Evolutionary conservation across 2,113 vertebrate species (phyloP), one percentile per base, ranked within the genome.

Genomic region (Thryonomys swinderianus): DNA sequence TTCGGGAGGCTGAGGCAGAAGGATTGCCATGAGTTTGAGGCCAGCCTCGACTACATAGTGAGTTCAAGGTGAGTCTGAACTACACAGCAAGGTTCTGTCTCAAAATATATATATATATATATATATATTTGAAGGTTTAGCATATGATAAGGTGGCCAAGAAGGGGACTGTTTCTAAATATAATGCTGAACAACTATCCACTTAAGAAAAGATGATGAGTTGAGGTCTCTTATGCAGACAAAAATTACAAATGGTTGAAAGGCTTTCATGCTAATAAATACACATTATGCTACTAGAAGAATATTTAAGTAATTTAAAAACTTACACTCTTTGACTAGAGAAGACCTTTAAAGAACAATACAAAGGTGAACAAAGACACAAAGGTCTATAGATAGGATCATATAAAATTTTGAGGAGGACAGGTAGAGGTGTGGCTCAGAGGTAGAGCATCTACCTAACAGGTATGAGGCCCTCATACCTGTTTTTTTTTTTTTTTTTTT

Each of bases 121-220:
- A 67, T 90, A 91, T 80, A 90, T 30, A 45, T 34, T 25, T 80
- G 89, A 92, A 88, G 48, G 59, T 85, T 90, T 76, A 85, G 64
- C 23, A 45, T 59, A 34, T 71, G 76, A 89, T 81, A 18, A 85
- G 48, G 27, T 80, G 62, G 34, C n/a, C 8, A 51, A 80, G 84
- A 91, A 55, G 53, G 57, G 40, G 40, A 42, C 53, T 85, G 20
- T 87, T 69, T 79, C 25, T 89, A 64, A 88, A 66, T 8, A 27
- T 3, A 25, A 85, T 64, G 27, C 34, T 87, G 59, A 25, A 92
- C 34, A 59, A 71, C 18, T 57, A 71, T 59, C 13, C 34, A 42
- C 84, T 64, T 42, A 62, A 14, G 17, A 59, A 55, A 51, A 40
- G 73, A 79, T 59, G 23, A 5, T 51, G 78, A 69, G 23, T 85